Conservation (phyloP, 2,113 vertebrate species). For the Struthio camelus region DNA sequence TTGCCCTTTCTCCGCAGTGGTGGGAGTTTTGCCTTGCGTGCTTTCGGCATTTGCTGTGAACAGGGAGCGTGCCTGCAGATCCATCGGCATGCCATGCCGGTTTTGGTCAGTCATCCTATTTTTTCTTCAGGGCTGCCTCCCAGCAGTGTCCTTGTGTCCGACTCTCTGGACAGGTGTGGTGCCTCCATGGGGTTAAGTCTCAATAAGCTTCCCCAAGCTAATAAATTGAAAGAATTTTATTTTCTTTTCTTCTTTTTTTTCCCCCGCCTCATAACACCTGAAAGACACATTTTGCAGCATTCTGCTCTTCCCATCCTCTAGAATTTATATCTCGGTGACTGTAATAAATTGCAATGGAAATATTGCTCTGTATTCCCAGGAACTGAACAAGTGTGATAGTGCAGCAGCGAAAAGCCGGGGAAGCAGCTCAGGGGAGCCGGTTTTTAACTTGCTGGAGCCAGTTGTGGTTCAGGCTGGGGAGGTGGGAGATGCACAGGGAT, state of each 20-base stretch:
- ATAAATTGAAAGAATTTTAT: not conserved
- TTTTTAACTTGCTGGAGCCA: not conserved
- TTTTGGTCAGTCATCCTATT: not conserved
- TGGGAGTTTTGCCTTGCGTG: no score
- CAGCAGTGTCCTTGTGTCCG: not conserved
- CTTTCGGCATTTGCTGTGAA: no score
- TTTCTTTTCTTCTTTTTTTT: not conserved
- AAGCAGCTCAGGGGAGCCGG: not conserved
- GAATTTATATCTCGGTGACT: not conserved
- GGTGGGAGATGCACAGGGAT: no score
- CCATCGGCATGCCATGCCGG: not conserved
- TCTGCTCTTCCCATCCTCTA: not conserved
- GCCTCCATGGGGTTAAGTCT: not conserved
- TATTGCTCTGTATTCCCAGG: constrained; percentile 18
- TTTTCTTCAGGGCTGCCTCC: not conserved
- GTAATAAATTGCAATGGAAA: constrained; percentile 32
- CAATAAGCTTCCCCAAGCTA: not conserved
- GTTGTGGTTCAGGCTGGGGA: not conserved
- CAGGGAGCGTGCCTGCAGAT: no score
- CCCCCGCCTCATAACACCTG: not conserved
- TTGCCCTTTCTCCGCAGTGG: not conserved
- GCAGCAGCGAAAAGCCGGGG: not conserved
- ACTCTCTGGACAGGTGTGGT: not conserved
- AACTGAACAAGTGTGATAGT: constrained; percentile 21
- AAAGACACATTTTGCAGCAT: not conserved